Conservation (phyloP, 1,140 invertebrate species). For the Temnothorax curvispinosus region DNA sequence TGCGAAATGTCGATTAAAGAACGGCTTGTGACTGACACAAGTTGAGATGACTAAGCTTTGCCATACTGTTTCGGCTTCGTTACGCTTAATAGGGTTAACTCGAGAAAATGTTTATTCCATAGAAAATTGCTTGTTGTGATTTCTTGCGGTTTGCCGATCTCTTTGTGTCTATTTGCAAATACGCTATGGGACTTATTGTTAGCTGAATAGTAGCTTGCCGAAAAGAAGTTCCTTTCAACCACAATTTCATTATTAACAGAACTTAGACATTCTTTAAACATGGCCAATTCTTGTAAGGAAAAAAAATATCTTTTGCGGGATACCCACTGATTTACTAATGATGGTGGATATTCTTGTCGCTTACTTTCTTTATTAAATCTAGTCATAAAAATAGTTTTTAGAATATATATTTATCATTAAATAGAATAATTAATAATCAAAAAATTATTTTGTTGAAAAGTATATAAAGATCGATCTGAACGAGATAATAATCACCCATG, state of each 20-base stretch:
- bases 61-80: conserved; percentile 16
- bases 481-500: neutral
- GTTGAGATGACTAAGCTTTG: conserved; percentile 25
- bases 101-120: neutral
- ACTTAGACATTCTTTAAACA: neutral
- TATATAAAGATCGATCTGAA: neutral
- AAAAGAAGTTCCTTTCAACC: neutral
- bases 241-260: neutral
- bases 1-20: no score
- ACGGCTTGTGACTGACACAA: neutral
- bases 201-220: neutral
- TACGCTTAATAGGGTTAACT: conserved; percentile 39
- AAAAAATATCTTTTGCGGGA: neutral
- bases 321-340: neutral
- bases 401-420: neutral
- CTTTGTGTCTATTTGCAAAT: neutral
- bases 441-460: no score
- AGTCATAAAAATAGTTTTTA: neutral
- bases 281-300: neutral
- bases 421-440: no score
- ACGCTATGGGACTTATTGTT: neutral
- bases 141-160: neutral
- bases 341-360: neutral
- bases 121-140: neutral
- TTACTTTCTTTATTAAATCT: neutral